Conservation (phyloP, 2,888 invertebrate genomes). For the Automeris io region DNA sequence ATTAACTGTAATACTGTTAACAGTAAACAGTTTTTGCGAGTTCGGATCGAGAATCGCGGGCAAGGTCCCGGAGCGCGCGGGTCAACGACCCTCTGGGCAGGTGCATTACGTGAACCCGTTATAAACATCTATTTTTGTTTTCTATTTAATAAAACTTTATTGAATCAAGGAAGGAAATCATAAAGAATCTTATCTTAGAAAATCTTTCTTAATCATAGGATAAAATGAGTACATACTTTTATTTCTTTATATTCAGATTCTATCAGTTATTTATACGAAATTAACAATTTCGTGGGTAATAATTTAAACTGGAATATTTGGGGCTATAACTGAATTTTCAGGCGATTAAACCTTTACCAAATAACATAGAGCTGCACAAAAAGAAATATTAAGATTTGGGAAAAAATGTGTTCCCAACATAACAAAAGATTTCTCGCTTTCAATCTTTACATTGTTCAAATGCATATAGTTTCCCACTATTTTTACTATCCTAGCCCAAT, state of each 20-base stretch:
- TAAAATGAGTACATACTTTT: no score
- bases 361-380: background rate
- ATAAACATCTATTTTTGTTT: background rate
- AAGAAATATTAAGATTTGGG: background rate
- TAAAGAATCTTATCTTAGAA: no score
- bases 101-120: conserved; percentile 21
- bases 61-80: conserved; percentile 28
- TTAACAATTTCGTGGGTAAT: no score
- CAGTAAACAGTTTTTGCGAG: conserved; percentile 50
- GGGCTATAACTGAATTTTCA: no score
- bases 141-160: background rate
- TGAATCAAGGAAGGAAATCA: background rate
- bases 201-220: no score
- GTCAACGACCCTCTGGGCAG: conserved; percentile 25
- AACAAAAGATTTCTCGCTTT: background rate
- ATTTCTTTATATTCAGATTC: no score
- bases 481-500: conserved; percentile 28
- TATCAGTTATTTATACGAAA: no score
- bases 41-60: conserved; percentile 35
- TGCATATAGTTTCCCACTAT: conserved; percentile 25
- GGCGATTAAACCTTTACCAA: no score
- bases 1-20: conserved; percentile 19
- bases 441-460: conserved; percentile 13
- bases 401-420: background rate
- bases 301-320: no score